phyloP scores from a whole-genome alignment of 2,113 vertebrate genomes.

The Microcebus griseorufus region DNA sequence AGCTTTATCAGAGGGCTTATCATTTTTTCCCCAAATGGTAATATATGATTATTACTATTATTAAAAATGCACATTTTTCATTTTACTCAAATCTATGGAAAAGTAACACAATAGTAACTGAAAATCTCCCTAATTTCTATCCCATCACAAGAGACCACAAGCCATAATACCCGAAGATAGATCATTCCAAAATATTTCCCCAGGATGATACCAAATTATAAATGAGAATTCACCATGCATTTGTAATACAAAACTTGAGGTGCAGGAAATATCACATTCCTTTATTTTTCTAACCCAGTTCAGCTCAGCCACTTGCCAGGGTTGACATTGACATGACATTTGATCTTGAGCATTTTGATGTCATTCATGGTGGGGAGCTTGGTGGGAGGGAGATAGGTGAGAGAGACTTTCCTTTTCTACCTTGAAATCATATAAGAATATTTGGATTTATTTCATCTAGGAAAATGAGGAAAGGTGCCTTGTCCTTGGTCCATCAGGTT shows the following conservation, averaged over 20 bases:
- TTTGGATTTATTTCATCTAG: not conserved
- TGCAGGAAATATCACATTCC: not conserved
- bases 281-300: not conserved
- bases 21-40: not conserved
- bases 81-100: not conserved
- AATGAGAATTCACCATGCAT: not conserved
- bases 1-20: not conserved
- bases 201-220: not conserved
- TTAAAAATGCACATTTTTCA: not conserved
- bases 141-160: not conserved
- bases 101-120: not conserved
- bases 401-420: not conserved
- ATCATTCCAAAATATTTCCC: not conserved
- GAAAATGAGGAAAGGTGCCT: not conserved
- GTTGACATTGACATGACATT: not conserved
- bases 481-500: not conserved
- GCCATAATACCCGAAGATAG: not conserved
- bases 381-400: not conserved
- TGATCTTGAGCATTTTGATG: not conserved
- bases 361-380: not conserved
- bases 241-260: not conserved
- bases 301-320: not conserved
- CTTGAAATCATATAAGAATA: not conserved
- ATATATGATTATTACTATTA: not conserved
- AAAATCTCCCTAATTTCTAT: not conserved